phyloP scores from a whole-genome alignment of 1,140 invertebrate genomes.

The Globodera rostochiensis region DNA sequence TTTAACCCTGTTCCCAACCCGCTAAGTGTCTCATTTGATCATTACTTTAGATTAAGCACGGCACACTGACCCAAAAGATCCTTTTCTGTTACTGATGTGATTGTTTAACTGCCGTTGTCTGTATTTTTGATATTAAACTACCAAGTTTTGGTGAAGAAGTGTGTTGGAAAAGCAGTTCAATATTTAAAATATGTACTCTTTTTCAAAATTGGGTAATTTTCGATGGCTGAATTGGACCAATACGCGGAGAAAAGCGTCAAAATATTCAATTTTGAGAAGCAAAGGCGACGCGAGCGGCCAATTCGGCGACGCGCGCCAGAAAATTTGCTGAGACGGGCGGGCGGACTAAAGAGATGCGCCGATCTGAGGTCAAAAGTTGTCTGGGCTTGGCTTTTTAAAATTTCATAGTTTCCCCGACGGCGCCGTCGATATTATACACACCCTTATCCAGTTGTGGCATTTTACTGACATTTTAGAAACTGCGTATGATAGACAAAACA shows the following conservation, averaged over 20 bases:
- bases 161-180: too few species aligned
- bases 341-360: slow-evolving; percentile 29
- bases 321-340: slow-evolving; percentile 36
- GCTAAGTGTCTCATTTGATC: too few species aligned
- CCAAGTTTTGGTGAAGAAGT: too few species aligned
- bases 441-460: too few species aligned
- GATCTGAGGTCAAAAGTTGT: slow-evolving; percentile 30
- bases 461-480: not conserved
- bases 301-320: slow-evolving; percentile 24
- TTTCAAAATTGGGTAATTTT: too few species aligned
- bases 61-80: not conserved
- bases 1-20: too few species aligned
- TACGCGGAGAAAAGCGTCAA: slow-evolving; percentile 16
- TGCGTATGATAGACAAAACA: not conserved
- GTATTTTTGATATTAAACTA: not conserved
- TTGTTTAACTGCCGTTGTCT: not conserved
- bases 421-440: too few species aligned
- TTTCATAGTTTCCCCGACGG: too few species aligned
- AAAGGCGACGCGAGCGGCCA: slow-evolving; percentile 9
- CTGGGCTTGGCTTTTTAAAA: too few species aligned
- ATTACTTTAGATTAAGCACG: too few species aligned
- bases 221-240: not conserved
- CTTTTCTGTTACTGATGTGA: not conserved
- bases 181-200: too few species aligned
- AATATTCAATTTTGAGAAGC: slow-evolving; percentile 43